Conservation (phyloP, 2,113 vertebrate genomes). For the Tinamus guttatus region DNA sequence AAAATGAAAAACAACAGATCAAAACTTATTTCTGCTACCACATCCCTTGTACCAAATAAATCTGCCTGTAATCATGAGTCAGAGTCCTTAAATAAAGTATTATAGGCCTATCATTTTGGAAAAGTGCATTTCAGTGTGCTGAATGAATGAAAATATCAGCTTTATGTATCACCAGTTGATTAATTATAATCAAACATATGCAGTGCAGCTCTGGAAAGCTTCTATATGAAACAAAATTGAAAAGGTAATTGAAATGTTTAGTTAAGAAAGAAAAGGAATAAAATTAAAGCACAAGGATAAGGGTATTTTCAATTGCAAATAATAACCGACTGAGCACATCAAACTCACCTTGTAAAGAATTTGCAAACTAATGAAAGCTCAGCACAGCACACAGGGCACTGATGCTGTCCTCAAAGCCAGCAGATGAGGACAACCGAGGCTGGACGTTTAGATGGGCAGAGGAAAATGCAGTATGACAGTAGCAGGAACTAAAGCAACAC, state of each 20-base stretch:
- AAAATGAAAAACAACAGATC: background rate
- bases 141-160: background rate
- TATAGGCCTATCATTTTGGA: background rate
- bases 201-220: background rate
- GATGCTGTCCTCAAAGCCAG: background rate
- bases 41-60: background rate
- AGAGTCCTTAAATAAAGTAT: background rate
- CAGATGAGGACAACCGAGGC: background rate
- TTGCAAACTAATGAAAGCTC: background rate
- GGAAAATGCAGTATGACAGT: background rate
- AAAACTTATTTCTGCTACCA: background rate
- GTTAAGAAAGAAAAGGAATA: slow-evolving; percentile 9
- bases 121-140: slow-evolving; percentile 26
- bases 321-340: background rate
- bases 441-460: background rate
- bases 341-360: background rate
- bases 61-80: background rate
- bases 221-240: background rate
- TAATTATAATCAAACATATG: slow-evolving; percentile 48
- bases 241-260: slow-evolving; percentile 11
- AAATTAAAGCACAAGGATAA: background rate
- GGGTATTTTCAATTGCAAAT: background rate
- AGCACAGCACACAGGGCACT: background rate
- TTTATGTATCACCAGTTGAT: slow-evolving; percentile 15
- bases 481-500: background rate